Evolutionary conservation across 2,113 vertebrate genomes (phyloP), one percentile per base, ranked within the genome.

Genomic region (Mystacornis crossleyi): DNA sequence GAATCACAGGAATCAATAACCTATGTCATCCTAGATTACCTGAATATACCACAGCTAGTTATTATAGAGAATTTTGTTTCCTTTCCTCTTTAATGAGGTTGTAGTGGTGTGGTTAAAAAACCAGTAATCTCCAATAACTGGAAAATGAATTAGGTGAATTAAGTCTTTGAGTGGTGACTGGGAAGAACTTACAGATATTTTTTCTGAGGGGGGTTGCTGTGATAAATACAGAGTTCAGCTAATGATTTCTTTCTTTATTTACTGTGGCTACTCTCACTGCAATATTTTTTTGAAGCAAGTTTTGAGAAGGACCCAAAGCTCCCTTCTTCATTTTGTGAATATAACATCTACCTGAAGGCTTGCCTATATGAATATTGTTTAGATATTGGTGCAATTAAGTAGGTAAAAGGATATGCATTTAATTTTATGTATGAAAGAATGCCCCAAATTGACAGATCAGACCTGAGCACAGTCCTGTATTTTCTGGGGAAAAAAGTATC

Each of bases 371-470:
- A 29, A 18, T 38, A 26, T 21, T 20, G 2, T 53, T 81, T 33
- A 38, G 19, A 20, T 57, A 11, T 45, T 36, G 20, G 12, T 70
- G 12, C 14, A 50, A 18, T 73, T 54, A 50, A 77, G 19, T 48
- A 57, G 38, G 6, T 58, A 40, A 80, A 72, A 57, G 23, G 78
- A 55, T 5, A 13, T 26, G 4, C 8, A 93, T 48, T 17, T 34
- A 53, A 60, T 4, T 43, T 57, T 71, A 9, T 0, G 0, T 42
- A 7, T 10, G 6, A 23, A 83, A 73, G 42, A 47, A 50, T 21
- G 7, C 7, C 20, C 4, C 9, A 51, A 50, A 69, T 9, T 4
- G 19, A 6, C 2, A 31, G 9, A 64, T 55, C 0, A 0, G 7
- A 36, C 17, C 19, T 24, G 21, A 45, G 29, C 6, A n/a, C 19